Percentiles rank a stretch among this genome's conserved stretches.
These are phyloP conservation scores for Butorides virescens DNA, from an alignment of 2,113 vertebrate species.

Conservation along the genomic window DNA sequence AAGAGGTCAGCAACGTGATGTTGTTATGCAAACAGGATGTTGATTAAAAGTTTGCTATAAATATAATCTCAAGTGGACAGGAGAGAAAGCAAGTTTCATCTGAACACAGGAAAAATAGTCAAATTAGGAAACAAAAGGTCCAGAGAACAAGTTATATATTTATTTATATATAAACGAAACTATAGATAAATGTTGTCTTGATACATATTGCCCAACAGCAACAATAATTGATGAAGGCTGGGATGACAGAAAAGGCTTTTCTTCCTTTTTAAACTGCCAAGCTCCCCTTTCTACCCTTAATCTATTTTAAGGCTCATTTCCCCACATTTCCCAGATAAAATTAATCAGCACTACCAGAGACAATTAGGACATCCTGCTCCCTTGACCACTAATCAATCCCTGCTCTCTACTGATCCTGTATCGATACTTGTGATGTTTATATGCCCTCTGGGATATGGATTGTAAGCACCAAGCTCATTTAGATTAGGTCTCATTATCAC, in stretches of 20 bases:
- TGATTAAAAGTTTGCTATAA: slow-evolving; percentile 3
- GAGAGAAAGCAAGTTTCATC: not conserved
- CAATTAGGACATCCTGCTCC: slow-evolving; percentile 46
- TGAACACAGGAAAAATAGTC: not conserved
- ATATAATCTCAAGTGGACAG: not conserved
- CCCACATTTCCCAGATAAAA: slow-evolving; percentile 16
- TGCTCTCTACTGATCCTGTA: slow-evolving; percentile 19
- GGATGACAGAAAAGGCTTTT: not conserved
- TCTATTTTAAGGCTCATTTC: slow-evolving; percentile 47
- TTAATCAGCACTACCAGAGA: slow-evolving; percentile 33
- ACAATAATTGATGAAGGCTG: not conserved
- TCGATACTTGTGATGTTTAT: slow-evolving; percentile 38
- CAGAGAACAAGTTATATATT: not conserved
- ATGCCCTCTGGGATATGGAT: not conserved
- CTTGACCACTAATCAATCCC: slow-evolving; percentile 50
- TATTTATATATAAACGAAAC: not conserved
- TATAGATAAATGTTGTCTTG: not conserved
- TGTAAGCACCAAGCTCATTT: slow-evolving; percentile 37
- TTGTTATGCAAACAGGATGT: not conserved
- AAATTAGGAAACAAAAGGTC: not conserved
- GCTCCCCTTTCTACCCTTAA: not conserved
- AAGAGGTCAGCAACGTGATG: not conserved
- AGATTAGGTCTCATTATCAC: slow-evolving; percentile 38
- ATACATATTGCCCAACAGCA: not conserved
- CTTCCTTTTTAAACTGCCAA: not conserved